Evolutionary conservation across 2,797 vertebrate genomes (phyloP).

Genomic region (Spondyliosoma cantharus): DNA sequence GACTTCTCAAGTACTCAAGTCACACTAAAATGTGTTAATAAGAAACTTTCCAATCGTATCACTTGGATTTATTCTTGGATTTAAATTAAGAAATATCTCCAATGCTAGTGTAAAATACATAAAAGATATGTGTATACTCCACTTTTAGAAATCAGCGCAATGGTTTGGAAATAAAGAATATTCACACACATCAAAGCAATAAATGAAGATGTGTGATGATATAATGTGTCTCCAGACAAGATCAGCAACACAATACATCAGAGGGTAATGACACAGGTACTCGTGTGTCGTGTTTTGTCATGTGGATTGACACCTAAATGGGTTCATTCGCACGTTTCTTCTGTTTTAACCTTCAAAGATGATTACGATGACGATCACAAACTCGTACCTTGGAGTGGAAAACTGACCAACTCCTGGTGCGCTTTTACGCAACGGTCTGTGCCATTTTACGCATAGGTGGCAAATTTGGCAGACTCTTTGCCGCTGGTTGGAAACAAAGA

Average conservation of each 20-base stretch:
- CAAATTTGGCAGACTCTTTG: conserved; percentile 2
- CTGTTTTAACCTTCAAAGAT: neutral
- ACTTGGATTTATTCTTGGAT: neutral
- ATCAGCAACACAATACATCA: neutral
- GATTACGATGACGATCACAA: neutral
- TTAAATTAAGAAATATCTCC: neutral
- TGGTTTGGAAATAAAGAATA: neutral
- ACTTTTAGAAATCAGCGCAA: neutral
- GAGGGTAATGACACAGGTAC: neutral
- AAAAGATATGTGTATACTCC: too few species aligned
- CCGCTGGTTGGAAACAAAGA: neutral
- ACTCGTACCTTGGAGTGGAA: neutral
- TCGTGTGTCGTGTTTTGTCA: neutral
- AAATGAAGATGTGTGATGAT: neutral
- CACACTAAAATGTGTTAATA: too few species aligned
- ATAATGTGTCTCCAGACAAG: neutral
- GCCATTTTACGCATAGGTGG: conserved; percentile 58
- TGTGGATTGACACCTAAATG: neutral
- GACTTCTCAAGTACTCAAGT: neutral
- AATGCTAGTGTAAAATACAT: neutral
- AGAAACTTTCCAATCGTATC: neutral
- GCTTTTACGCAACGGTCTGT: conserved; percentile 66
- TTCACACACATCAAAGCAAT: neutral
- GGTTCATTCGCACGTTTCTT: neutral
- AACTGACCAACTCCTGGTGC: conserved; percentile 37